Percentiles rank a stretch among this genome's conserved stretches.
Evolutionary conservation across 2,797 vertebrate genomes (phyloP).

Genomic region (Sylvilagus floridanus): DNA sequence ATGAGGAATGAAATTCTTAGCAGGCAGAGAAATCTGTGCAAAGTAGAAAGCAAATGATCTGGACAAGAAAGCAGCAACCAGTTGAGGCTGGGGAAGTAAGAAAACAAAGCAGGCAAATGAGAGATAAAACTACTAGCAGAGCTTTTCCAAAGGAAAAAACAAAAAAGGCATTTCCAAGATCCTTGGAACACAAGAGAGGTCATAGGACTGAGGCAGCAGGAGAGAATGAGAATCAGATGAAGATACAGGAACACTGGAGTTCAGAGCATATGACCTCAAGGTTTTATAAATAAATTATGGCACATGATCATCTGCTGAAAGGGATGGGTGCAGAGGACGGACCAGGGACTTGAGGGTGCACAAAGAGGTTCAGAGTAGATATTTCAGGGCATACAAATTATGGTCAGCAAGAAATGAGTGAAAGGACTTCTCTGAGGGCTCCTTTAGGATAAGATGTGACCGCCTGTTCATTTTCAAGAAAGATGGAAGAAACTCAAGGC

Average conservation of each 20-base stretch:
- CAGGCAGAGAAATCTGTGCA: background rate
- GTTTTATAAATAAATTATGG: conserved; percentile 6
- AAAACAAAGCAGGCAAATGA: conserved; percentile 8
- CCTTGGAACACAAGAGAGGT: background rate
- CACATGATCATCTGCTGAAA: background rate
- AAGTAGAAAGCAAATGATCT: background rate
- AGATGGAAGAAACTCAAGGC: background rate
- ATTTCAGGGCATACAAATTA: background rate
- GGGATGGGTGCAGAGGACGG: background rate
- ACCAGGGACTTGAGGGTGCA: background rate
- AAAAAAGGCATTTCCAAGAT: background rate
- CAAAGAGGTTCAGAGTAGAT: conserved; percentile 7
- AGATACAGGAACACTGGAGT: background rate
- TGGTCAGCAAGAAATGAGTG: conserved; percentile 27
- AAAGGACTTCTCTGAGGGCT: background rate
- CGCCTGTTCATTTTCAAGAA: conserved; percentile 11
- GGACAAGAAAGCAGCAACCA: background rate
- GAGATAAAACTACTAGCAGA: background rate
- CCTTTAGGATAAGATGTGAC: conserved; percentile 9
- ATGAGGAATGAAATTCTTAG: background rate
- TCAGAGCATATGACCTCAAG: background rate
- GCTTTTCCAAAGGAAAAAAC: background rate
- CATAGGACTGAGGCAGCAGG: background rate
- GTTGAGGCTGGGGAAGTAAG: background rate
- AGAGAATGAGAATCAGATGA: conserved; percentile 5